A percentile compares a stretch with the other conserved stretches of the same genome.
phyloP scores from a whole-genome alignment of 2,888 invertebrate genomes.

The Acanthosepion lycidas region DNA sequence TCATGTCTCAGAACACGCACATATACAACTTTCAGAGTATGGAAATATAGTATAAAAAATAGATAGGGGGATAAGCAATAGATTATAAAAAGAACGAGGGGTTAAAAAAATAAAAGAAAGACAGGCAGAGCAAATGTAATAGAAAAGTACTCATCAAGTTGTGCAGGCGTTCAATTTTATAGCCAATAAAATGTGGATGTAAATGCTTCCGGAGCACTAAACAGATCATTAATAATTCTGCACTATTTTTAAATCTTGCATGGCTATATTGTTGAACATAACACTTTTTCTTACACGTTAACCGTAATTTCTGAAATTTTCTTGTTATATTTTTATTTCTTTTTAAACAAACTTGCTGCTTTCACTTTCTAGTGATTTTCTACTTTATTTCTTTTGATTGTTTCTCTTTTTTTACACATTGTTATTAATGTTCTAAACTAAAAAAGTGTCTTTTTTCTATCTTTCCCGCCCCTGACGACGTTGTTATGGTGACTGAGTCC shows the following conservation, averaged over 20 bases:
- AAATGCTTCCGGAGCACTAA: not conserved
- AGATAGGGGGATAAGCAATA: not conserved
- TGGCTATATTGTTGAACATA: no score
- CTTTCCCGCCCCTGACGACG: not conserved
- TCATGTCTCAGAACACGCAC: not conserved
- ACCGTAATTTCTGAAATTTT: not conserved
- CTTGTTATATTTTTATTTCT: not conserved
- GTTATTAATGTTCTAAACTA: not conserved
- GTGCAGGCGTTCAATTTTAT: not conserved
- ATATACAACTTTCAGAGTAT: not conserved
- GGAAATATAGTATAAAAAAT: not conserved
- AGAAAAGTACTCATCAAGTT: slow-evolving; percentile 6
- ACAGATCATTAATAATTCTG: slow-evolving; percentile 20
- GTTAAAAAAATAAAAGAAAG: not conserved
- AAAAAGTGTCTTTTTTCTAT: not conserved
- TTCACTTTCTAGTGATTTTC: no score
- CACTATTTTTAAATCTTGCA: not conserved
- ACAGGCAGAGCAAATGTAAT: not conserved
- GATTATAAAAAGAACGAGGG: not conserved
- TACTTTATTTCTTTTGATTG: no score
- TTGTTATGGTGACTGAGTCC: not conserved
- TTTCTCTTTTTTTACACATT: no score
- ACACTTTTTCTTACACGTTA: not conserved
- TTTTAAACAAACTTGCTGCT: not conserved
- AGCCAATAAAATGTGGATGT: not conserved